Evolutionary conservation across 2,113 vertebrate species (phyloP), one percentile per base, ranked within the genome.

Genomic region (Onychorhynchus coronatus): DNA sequence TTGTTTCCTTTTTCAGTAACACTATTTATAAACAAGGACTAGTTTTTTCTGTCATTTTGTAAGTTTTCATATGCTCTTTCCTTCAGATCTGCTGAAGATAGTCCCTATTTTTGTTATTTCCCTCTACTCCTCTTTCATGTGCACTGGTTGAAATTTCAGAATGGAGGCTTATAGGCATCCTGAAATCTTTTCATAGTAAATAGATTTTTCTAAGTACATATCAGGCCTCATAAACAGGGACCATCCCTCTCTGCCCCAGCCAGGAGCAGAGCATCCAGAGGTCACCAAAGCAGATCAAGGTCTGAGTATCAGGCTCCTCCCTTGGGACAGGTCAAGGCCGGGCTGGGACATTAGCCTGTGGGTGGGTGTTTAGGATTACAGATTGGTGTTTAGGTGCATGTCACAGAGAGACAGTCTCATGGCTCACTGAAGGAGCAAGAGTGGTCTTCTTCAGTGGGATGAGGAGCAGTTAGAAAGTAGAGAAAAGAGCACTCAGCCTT

Each of bases 291-390:
- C 27, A 85, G 33, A n/a, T 4, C 3, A 30, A 37, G 24, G 8
- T 13, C 1, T 1, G 1, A 42, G 11, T 24, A 74, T 8, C 4
- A 2, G 14, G 4, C 2, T 11, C 46, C 12, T 44, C 11, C 8
- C 17, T 31, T n/a, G 37, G 14, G 46, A 52, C 11, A 24, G 20
- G 3, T 63, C 31, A 50, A 14, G n/a, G 14, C 30, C 49, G 41
- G 52, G 17, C 23, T 50, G 33, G 53, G 31, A 49, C 25, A n/a
- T 11, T 0, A 0, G 14, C 23, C 22, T 11, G 3, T 0, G 0
- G 9, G 17, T 25, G n/a, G n/a, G n/a, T n/a, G n/a, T n/a, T n/a
- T n/a, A n/a, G n/a, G n/a, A n/a, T n/a, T n/a, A n/a, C n/a, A n/a
- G n/a, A n/a, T n/a, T n/a, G n/a, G 9, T 25, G 17, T 50, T 55